Evolutionary conservation across 1,140 invertebrate genomes (phyloP), one percentile per base, ranked within the genome.

Genomic region (Ceratina calcarata): DNA sequence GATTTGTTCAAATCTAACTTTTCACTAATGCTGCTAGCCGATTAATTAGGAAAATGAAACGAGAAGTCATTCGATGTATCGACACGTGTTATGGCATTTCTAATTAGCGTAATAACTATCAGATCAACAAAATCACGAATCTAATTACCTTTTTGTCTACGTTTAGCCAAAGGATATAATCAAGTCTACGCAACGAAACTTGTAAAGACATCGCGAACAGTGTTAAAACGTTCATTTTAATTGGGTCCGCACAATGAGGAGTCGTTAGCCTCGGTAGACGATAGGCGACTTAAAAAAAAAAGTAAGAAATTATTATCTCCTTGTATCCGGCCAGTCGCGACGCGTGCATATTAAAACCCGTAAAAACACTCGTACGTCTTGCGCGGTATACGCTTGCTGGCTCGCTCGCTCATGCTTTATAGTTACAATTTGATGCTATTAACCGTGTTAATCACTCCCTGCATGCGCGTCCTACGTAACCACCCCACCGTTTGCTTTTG

Each of bases 401-500:
- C 58, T 12, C 10, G 57, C 55, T 27, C 51, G 4, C 1, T 8
- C 10, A 70, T 53, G 20, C 55, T 70, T 77, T 70, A 77, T 70
- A 24, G 24, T 70, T 69, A 70, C 75, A 77, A 77, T 77, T 77
- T 77, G 24, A 60, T 61, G 75, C 57, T 77, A 70, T 77, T 77
- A 77, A 37, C 66, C 15, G 24, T 32, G 45, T 69, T 70, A 61
- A 77, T 77, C 45, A 51, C 45, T 60, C 60, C 49, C 27, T 16
- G 24, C 45, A 13, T 37, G 45, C 53, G 24, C n/a, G 16, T 51
- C 57, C 45, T 22, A 32, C 32, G 16, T 37, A 20, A 18, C 8
- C 15, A 16, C 55, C 20, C 1, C 16, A 7, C 3, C n/a, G 15
- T 62, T 64, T 37, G 24, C 22, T 73, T 64, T 73, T 64, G 61